Base-by-base conservation (phyloP, 2,113 vertebrate species). In the Poeciliopsis retropinna region DNA sequence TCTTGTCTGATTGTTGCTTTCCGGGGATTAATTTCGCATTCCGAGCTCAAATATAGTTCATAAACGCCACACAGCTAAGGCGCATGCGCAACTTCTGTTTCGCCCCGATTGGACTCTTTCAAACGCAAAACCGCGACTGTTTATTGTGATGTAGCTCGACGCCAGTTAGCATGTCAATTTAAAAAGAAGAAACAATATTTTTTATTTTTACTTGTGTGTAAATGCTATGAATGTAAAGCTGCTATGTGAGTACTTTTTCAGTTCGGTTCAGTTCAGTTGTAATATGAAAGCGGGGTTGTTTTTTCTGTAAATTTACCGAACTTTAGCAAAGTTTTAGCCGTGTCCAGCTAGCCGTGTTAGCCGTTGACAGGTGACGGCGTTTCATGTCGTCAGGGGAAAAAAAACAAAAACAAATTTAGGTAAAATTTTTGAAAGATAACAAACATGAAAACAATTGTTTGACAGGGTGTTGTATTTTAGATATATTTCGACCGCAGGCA, bases 81-180 rank as follows among this genome's bases (percentile, higher is more conserved):
- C 86, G 85, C 82, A 81, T 80, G 86, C 8, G 83, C 79, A 61
- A 4, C 27, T 11, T 2, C 0, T 14, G 17, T 31, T 73, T 32
- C 1, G 25, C 17, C 5, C 5, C 1, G 70, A 80, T 89, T 88
- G 88, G 90, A 44, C 15, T 0, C 51, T 87, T 93, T 93, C 63
- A 90, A 91, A 91, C 70, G 28, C 2, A 64, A 72, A 77, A 9
- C 76, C 78, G 89, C 89, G 87, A 47, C 28, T 22, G 37, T 74
- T 30, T 82, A 29, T 78, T 82, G 51, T 75, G 13, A 62, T 37
- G 34, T 17, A 61, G 57, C 44, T 69, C 8, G 9, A 41, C 60
- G 30, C 2, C 5, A 57, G 17, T 57, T 57, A 57, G 51, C 51
- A 57, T 57, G 19, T n/a, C 51, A 9, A 9, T n/a, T 57, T 57